A percentile compares a stretch with the other conserved stretches of the same genome.
Conservation (phyloP, 2,113 vertebrate genomes). For the Perca fluviatilis region DNA sequence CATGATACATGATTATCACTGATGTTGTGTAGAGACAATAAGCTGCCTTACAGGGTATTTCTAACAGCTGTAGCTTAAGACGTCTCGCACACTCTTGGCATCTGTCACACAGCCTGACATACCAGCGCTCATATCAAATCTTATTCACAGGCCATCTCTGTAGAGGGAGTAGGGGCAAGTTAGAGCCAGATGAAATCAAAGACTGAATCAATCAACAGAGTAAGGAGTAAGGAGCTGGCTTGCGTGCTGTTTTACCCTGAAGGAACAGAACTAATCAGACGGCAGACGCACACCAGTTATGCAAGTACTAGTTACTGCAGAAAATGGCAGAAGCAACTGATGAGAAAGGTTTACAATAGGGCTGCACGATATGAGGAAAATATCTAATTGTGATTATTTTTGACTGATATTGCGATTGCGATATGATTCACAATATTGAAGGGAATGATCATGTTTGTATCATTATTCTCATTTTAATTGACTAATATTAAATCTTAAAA, state of each 20-base stretch:
- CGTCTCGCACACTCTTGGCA: conserved; percentile 13
- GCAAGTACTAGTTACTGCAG: background rate
- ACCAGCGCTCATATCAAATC: conserved; percentile 5
- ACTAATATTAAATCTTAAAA: no score
- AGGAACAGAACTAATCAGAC: conserved; percentile 35
- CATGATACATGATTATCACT: conserved; percentile 1
- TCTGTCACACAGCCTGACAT: conserved; percentile 9
- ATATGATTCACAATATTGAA: no score
- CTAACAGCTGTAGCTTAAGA: conserved; percentile 39
- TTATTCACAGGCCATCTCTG: conserved; percentile 31
- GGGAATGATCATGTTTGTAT: no score
- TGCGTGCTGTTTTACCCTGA: conserved; percentile 7
- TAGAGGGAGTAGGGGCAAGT: background rate
- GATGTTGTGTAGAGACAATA: conserved; percentile 36
- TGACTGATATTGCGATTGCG: no score
- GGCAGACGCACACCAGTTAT: conserved; percentile 5
- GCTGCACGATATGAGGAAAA: no score
- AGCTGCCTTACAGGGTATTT: conserved; percentile 8
- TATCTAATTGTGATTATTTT: no score
- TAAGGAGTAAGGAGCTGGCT: conserved; percentile 14
- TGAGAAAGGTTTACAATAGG: background rate
- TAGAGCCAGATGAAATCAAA: conserved; percentile 35
- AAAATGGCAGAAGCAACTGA: background rate
- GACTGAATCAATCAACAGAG: conserved; percentile 20
- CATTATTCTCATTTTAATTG: no score